phyloP scores from a whole-genome alignment of 2,113 vertebrate genomes.

The Gadus chalcogrammus region DNA sequence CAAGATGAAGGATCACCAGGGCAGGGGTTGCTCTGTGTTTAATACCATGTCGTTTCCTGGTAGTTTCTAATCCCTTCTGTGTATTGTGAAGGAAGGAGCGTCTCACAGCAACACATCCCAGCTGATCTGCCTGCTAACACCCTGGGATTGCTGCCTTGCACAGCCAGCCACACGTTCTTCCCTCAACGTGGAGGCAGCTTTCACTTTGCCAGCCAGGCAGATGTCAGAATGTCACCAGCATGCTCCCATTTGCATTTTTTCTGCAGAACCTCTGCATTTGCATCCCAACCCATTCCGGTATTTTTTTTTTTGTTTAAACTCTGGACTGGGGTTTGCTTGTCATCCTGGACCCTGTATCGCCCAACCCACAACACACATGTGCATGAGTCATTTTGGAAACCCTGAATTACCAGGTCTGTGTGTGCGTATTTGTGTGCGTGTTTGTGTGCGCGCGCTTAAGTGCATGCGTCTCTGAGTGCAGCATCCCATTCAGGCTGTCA shows the following conservation, averaged over 20 bases:
- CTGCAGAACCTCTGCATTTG: background rate
- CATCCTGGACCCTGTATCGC: background rate
- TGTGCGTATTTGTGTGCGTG: background rate
- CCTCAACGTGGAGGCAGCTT: background rate
- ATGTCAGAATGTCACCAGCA: constrained; percentile 9
- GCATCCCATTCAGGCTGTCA: background rate
- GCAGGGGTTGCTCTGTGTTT: background rate
- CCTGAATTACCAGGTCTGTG: background rate
- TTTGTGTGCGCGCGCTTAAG: no score
- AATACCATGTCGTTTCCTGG: no score
- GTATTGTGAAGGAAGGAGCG: background rate
- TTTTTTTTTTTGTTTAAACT: background rate
- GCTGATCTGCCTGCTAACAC: constrained; percentile 1
- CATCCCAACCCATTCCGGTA: background rate
- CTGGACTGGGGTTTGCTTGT: background rate
- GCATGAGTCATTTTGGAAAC: background rate
- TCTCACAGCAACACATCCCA: constrained; percentile 10
- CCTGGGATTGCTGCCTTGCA: background rate
- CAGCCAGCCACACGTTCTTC: background rate
- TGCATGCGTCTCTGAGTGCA: background rate
- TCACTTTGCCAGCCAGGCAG: background rate
- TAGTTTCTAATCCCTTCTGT: background rate
- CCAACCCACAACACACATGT: background rate
- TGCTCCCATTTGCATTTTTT: background rate
- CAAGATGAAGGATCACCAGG: no score